Percentiles rank a stretch among this genome's conserved stretches.
Evolutionary conservation across 2,113 vertebrate species (phyloP).

Genomic region (Oryzias javanicus): DNA sequence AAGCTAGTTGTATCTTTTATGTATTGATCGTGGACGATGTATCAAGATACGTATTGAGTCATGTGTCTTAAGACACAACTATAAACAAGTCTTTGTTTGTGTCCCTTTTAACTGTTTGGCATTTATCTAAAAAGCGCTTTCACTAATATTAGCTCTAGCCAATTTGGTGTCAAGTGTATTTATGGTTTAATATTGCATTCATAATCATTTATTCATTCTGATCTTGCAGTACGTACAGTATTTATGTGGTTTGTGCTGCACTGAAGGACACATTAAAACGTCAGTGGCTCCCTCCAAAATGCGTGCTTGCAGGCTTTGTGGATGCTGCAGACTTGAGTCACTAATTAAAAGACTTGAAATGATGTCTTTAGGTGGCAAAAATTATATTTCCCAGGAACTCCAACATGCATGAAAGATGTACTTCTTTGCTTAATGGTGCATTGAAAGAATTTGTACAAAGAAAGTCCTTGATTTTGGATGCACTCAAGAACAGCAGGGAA

Average conservation of each 20-base stretch:
- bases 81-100: too few relatives aligned
- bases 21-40: too few relatives aligned
- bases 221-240: conserved; percentile 1
- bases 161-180: background rate
- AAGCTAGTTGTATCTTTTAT: too few relatives aligned
- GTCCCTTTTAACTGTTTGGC: too few relatives aligned
- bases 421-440: background rate
- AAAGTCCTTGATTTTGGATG: conserved; percentile 5
- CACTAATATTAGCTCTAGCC: too few relatives aligned
- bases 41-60: too few relatives aligned
- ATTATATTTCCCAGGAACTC: conserved; percentile 3
- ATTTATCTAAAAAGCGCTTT: too few relatives aligned
- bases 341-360: conserved; percentile 1
- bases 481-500: background rate
- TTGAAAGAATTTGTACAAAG: conserved; percentile 1
- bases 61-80: too few relatives aligned
- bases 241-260: background rate
- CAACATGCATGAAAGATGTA: conserved; percentile 12
- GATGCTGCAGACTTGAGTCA: background rate
- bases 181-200: conserved; percentile 5
- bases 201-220: conserved; percentile 7
- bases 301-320: background rate
- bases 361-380: background rate
- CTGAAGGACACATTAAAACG: too few relatives aligned
- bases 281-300: background rate